phyloP scores from a whole-genome alignment of 2,888 invertebrate genomes.

The Druceiella hillmani region DNA sequence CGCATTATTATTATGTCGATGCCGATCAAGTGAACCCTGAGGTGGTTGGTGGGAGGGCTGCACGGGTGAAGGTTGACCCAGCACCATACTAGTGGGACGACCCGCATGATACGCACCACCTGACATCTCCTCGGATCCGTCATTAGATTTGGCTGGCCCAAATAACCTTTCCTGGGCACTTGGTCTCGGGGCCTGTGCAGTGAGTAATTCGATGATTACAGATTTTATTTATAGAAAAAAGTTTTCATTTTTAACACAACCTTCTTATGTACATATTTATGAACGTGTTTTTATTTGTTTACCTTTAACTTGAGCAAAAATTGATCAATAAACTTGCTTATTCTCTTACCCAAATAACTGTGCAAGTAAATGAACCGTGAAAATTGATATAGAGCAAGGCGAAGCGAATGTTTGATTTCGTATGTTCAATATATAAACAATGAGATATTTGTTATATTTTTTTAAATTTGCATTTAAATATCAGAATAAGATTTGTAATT shows the following conservation, averaged over 20 bases:
- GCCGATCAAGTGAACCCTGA: slow-evolving; percentile 51
- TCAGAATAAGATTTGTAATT: too few species aligned
- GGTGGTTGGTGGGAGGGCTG: slow-evolving; percentile 40
- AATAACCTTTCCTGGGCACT: slow-evolving; percentile 70
- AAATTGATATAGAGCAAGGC: too few species aligned
- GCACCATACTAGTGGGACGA: slow-evolving; percentile 39
- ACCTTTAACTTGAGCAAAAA: too few species aligned
- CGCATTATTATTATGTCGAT: too few species aligned
- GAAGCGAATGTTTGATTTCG: too few species aligned
- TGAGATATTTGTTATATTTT: too few species aligned
- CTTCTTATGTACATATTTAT: not conserved
- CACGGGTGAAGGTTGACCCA: slow-evolving; percentile 32
- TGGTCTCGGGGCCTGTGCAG: slow-evolving; percentile 32
- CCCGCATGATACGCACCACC: slow-evolving; percentile 30
- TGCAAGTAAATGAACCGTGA: too few species aligned
- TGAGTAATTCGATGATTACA: not conserved
- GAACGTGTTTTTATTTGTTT: slow-evolving; percentile 1
- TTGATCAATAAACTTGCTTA: too few species aligned
- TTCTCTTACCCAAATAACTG: too few species aligned
- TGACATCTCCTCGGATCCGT: slow-evolving; percentile 7
- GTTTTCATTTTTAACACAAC: too few species aligned
- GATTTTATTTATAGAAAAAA: not conserved
- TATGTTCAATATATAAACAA: too few species aligned
- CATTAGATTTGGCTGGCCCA: slow-evolving; percentile 38
- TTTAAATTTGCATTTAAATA: too few species aligned